A percentile compares a stretch with the other conserved stretches of the same genome.
phyloP scores from a whole-genome alignment of 2,888 invertebrate species.

The Ectemnius cavifrons region DNA sequence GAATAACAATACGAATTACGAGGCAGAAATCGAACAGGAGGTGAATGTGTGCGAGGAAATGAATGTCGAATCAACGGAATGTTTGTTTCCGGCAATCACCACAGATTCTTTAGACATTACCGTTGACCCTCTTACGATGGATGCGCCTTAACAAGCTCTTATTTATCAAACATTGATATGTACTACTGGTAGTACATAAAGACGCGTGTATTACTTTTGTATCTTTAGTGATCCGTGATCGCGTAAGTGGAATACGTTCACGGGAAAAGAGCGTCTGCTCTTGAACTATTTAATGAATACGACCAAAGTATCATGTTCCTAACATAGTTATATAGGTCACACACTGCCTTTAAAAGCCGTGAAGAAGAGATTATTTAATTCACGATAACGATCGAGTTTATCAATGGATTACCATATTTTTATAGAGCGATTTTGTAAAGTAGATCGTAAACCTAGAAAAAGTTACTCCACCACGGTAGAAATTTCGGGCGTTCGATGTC shows the following conservation, averaged over 20 bases:
- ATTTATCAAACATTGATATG: slow-evolving; percentile 4
- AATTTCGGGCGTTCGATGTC: too few species aligned
- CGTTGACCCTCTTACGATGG: slow-evolving; percentile 21
- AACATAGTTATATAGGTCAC: too few species aligned
- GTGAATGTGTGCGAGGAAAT: slow-evolving; percentile 35
- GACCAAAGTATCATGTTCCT: too few species aligned
- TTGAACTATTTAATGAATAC: too few species aligned
- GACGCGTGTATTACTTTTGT: slow-evolving; percentile 27
- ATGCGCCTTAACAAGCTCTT: slow-evolving; percentile 19
- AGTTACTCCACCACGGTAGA: too few species aligned
- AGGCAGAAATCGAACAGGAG: slow-evolving; percentile 28
- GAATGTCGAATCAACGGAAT: slow-evolving; percentile 46
- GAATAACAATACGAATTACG: slow-evolving; percentile 52
- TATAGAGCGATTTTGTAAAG: too few species aligned
- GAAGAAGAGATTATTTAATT: too few species aligned
- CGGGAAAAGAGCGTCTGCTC: too few species aligned
- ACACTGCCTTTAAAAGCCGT: too few species aligned
- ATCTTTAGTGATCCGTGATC: slow-evolving; percentile 13
- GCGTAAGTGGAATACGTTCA: slow-evolving; percentile 4
- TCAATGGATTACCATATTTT: too few species aligned
- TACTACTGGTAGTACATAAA: slow-evolving; percentile 22
- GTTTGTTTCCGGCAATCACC: slow-evolving; percentile 45
- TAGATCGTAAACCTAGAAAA: too few species aligned
- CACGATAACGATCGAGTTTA: too few species aligned
- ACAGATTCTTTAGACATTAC: slow-evolving; percentile 30